Conservation (phyloP, 2,888 invertebrate species). For the Pandemis heparana region DNA sequence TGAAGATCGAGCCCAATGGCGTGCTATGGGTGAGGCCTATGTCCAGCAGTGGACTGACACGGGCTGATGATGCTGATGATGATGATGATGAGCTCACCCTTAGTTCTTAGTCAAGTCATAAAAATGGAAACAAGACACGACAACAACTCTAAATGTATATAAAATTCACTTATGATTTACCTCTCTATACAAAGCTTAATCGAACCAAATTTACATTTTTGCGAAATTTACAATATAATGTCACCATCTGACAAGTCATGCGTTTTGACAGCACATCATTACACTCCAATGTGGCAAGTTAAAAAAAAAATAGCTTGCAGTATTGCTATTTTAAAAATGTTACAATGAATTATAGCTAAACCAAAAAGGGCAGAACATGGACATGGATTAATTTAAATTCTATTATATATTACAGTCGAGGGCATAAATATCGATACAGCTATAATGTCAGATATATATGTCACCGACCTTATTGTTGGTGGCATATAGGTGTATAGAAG, state of each 20-base stretch:
- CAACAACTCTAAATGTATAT: slow-evolving; percentile 1
- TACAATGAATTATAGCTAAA: background rate
- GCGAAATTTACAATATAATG: slow-evolving; percentile 35
- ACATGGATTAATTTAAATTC: background rate
- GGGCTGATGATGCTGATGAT: no score
- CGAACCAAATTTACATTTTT: slow-evolving; percentile 34
- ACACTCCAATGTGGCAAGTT: slow-evolving; percentile 10
- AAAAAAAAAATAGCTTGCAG: slow-evolving; percentile 14
- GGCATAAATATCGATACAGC: no score
- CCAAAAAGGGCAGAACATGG: background rate
- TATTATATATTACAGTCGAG: no score
- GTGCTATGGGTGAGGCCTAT: no score
- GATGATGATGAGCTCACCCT: no score
- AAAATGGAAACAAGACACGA: background rate
- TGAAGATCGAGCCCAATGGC: no score
- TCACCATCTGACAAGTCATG: slow-evolving; percentile 16
- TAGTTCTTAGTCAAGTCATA: background rate
- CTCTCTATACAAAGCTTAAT: slow-evolving; percentile 38
- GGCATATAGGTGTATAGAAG: no score
- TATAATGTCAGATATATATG: no score
- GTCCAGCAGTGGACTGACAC: no score
- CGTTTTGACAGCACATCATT: background rate
- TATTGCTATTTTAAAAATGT: background rate
- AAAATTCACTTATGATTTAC: slow-evolving; percentile 25
- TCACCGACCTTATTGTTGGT: no score